A percentile compares a stretch with the other conserved stretches of the same genome.
Conservation (phyloP, 2,113 vertebrate species). For the Eudyptes chrysolophus region DNA sequence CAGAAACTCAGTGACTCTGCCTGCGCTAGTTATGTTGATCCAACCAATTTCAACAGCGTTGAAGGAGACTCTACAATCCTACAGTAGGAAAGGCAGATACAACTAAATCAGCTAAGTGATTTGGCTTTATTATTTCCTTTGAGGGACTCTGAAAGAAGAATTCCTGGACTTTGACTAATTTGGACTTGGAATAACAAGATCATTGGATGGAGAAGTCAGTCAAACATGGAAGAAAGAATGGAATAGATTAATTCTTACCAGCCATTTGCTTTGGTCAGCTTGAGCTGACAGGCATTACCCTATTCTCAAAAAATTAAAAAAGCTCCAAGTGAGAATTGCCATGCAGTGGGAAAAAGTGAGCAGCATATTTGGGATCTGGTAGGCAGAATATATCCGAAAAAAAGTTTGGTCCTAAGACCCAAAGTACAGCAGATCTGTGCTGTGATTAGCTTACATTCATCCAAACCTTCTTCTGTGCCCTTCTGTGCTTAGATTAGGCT, state of each 20-base stretch:
- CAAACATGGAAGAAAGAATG: neutral
- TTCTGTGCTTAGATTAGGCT: constrained; percentile 43
- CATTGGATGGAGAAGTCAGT: neutral
- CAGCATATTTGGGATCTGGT: neutral
- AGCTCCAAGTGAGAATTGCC: neutral
- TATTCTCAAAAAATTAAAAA: neutral
- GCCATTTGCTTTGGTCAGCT: neutral
- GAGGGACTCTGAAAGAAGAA: neutral
- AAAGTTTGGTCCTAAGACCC: neutral
- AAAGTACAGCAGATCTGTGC: constrained; percentile 5
- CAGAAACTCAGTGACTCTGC: neutral
- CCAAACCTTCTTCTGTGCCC: constrained; percentile 30
- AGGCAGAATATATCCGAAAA: neutral
- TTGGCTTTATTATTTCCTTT: neutral
- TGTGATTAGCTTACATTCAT: constrained; percentile 32
- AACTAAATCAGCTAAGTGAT: neutral
- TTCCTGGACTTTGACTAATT: neutral
- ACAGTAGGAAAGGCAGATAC: neutral
- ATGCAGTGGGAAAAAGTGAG: neutral
- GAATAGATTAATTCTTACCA: neutral
- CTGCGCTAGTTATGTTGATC: neutral
- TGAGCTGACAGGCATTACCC: neutral
- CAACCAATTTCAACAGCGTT: neutral
- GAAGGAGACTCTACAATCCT: neutral
- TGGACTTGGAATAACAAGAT: neutral